Evolutionary conservation across 2,113 vertebrate species (phyloP).

Genomic region (Syngnathus scovelli): DNA sequence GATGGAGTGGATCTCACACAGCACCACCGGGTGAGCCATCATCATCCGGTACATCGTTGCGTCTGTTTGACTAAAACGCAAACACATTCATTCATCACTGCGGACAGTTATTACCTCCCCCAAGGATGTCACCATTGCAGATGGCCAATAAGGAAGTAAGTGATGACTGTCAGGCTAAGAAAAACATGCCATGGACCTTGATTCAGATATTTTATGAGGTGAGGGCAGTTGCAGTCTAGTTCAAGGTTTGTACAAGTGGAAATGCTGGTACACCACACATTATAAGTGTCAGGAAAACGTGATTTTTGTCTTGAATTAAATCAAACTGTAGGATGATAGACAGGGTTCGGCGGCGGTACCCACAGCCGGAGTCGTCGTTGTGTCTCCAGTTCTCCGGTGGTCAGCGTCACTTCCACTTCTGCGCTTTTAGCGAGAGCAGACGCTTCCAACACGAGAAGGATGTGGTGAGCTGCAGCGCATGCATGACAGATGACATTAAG

Average conservation of each 20-base stretch:
- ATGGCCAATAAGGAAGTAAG: background rate
- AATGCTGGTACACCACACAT: background rate
- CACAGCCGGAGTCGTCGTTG: slow-evolving; percentile 60
- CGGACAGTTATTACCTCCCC: slow-evolving; percentile 14
- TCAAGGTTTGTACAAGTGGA: background rate
- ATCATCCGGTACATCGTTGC: slow-evolving; percentile 49
- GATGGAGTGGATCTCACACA: slow-evolving; percentile 66
- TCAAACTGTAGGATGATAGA: background rate
- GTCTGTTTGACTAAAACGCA: slow-evolving; percentile 51
- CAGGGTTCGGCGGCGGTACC: slow-evolving; percentile 20
- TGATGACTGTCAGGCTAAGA: background rate
- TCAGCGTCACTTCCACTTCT: slow-evolving; percentile 62
- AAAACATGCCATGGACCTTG: background rate
- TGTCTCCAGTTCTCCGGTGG: slow-evolving; percentile 30
- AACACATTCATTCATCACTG: slow-evolving; percentile 7
- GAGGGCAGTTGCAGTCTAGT: background rate
- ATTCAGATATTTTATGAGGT: background rate
- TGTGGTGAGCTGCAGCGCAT: slow-evolving; percentile 61
- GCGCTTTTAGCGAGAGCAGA: slow-evolving; percentile 51
- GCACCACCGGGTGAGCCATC: slow-evolving; percentile 41
- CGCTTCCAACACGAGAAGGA: slow-evolving; percentile 68
- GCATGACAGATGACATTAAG: background rate
- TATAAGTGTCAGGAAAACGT: background rate
- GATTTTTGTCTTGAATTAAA: background rate
- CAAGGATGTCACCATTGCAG: background rate